A percentile compares a stretch with the other conserved stretches of the same genome.
Evolutionary conservation across 2,113 vertebrate genomes (phyloP).

Genomic region (Electrona antarctica): DNA sequence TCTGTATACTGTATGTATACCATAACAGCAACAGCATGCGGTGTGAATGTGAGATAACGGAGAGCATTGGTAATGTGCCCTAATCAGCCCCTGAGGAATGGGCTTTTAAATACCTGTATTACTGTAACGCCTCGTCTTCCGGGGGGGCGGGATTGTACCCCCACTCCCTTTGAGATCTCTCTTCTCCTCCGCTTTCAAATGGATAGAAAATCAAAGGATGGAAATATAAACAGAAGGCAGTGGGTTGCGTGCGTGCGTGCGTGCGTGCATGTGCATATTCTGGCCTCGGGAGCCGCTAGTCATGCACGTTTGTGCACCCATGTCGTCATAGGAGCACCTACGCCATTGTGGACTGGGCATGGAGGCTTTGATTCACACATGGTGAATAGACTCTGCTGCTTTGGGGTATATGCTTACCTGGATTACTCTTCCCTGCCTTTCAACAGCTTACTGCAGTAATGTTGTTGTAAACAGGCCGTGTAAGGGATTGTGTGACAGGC

Average conservation of each 20-base stretch:
- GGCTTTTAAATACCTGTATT: conserved; percentile 32
- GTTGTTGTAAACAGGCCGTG: too few relatives aligned
- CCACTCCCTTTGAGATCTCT: conserved; percentile 43
- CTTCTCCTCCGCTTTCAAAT: conserved; percentile 41
- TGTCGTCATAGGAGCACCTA: conserved; percentile 42
- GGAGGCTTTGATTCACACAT: conserved; percentile 61
- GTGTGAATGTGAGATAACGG: conserved; percentile 23
- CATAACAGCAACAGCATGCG: conserved; percentile 24
- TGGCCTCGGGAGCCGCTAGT: conserved; percentile 47
- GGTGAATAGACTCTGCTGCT: conserved; percentile 52
- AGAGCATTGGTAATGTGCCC: conserved; percentile 37
- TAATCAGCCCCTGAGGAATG: conserved; percentile 28
- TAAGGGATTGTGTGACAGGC: too few relatives aligned
- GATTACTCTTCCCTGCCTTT: too few relatives aligned
- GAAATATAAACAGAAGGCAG: conserved; percentile 18
- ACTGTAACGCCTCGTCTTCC: conserved; percentile 33
- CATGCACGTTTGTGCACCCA: conserved; percentile 52
- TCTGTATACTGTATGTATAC: conserved; percentile 3
- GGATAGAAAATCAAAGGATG: conserved; percentile 15
- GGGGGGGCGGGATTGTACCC: not conserved
- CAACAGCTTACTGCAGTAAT: too few relatives aligned
- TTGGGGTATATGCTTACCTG: conserved; percentile 20
- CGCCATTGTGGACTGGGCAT: conserved; percentile 59
- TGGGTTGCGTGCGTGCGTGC: conserved; percentile 12
- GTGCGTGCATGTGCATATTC: conserved; percentile 43